Evolutionary conservation across 1,140 invertebrate species (phyloP).

Genomic region (Leptestheria dahalacensis): DNA sequence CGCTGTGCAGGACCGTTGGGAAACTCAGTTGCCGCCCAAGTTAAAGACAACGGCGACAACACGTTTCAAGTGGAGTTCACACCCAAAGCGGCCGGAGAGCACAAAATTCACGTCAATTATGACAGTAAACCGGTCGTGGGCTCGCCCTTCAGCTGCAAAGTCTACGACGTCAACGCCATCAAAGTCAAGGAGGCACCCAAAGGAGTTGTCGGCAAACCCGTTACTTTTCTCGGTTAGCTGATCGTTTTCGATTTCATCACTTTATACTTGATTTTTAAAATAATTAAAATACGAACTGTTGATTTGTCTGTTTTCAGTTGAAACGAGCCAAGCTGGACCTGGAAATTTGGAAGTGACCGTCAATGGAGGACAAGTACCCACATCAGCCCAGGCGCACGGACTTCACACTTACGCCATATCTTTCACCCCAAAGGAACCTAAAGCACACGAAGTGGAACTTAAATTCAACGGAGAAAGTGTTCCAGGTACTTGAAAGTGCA

Average conservation of each 20-base stretch:
- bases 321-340: slow-evolving; percentile 88
- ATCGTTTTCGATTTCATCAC: too few relatives aligned
- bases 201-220: slow-evolving; percentile 80
- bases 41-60: slow-evolving; percentile 49
- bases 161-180: slow-evolving; percentile 87
- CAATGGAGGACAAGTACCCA: slow-evolving; percentile 86
- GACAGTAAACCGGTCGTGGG: slow-evolving; percentile 44
- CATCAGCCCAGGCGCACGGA: slow-evolving; percentile 84
- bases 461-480: slow-evolving; percentile 92
- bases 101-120: slow-evolving; percentile 60
- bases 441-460: slow-evolving; percentile 79
- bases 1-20: slow-evolving; percentile 59
- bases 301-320: slow-evolving; percentile 44
- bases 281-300: background rate
- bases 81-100: slow-evolving; percentile 72
- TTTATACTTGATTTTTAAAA: background rate
- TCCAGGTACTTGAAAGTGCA: too few relatives aligned
- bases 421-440: slow-evolving; percentile 80
- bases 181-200: slow-evolving; percentile 79
- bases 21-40: slow-evolving; percentile 69
- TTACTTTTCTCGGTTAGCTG: slow-evolving; percentile 71
- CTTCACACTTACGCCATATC: slow-evolving; percentile 93
- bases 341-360: slow-evolving; percentile 96
- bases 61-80: slow-evolving; percentile 75
- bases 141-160: slow-evolving; percentile 83